Base-by-base conservation (phyloP, 1,140 invertebrate species). In the Drosophila neocordata region DNA sequence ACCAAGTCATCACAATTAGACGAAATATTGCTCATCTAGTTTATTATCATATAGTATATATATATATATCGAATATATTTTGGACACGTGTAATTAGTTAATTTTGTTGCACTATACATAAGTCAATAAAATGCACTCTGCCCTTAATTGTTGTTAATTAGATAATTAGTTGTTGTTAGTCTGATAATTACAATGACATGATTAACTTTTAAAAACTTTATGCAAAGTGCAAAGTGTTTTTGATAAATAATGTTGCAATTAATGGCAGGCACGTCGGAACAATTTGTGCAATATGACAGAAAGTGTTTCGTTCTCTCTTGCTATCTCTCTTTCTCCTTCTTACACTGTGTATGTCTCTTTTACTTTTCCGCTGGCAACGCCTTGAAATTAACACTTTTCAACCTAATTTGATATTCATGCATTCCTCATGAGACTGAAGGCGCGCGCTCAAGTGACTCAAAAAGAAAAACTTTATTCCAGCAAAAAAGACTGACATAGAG, bases 351-450 rank as follows among this genome's bases (percentile, higher is more conserved):
- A 2, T 73, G 65, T 35, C 37, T 15, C 31, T 22, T 12, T 48
- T 27, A 44, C 52, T 35, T 13, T 9, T 12, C 38, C 18, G 27
- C 11, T 24, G 34, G 58, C 22, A 41, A 24, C 62, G 81, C 73
- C 81, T 74, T 85, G 77, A 84, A 84, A 85, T 84, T 84, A 84
- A 85, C 81, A 84, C 81, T 84, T 85, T 66, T 65, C 69, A 73
- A 77, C 69, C 81, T 70, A 84, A 85, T 84, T 84, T 85, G 69
- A 80, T 74, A 84, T 85, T 84, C 73, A 85, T 84, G 77, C 81
- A 84, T 60, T 85, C 70, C 77, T 85, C 81, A 60, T 69, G 81
- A 83, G 80, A 70, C 51, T 56, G 41, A 61, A 53, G 57, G 51
- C 37, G 65, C 20, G 44, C 44, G 20, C 41, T 37, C 31, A 11